Base-by-base conservation (phyloP, 2,113 vertebrate species). In the Malurus alboscapulatus region DNA sequence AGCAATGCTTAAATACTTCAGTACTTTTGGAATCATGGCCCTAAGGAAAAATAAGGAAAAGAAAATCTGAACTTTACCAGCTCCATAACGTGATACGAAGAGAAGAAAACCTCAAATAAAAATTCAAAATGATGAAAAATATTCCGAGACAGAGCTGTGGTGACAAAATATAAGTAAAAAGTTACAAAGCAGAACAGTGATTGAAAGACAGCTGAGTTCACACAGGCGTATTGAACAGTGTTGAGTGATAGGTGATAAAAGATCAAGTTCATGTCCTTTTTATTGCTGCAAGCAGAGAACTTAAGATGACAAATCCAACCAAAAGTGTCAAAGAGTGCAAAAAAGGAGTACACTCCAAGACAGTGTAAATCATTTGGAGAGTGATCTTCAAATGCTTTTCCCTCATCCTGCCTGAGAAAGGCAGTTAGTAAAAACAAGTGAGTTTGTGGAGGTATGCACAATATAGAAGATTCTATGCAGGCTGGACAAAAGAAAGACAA, bases 181-280 rank as follows among this genome's bases (percentile, higher is more conserved):
- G 27, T 51, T 68, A 45, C 17, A 26, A 94, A 85, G 38, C 54
- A 87, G 84, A 87, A 42, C 32, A 40, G 22, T 87, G 77, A 38
- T 54, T 89, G 87, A 93, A 92, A 95, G 90, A 88, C 34, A 87
- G 10, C 9, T 69, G 67, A 93, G 77, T 77, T 67, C 63, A 82
- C 72, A 44, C 7, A 69, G 48, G 57, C 45, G 55, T 78, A 87
- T 83, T 85, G 92, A 80, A 47, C 5, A 59, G 69, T 83, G 92
- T 34, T 87, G 95, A 97, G 30, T 93, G 96, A 96, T 24, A 91
- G 50, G 59, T 3, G 22, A 68, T 83, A 93, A 94, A 82, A 87
- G 66, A 78, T 44, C 80, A 71, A 51, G 77, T 84, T 94, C 72
- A 30, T 54, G 55, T 87, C 19, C 16, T 87, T 95, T 95, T 61